Evolutionary conservation across 2,888 invertebrate genomes (phyloP), one percentile per base, ranked within the genome.

Genomic region (Ashinkailepas kermadecensis): DNA sequence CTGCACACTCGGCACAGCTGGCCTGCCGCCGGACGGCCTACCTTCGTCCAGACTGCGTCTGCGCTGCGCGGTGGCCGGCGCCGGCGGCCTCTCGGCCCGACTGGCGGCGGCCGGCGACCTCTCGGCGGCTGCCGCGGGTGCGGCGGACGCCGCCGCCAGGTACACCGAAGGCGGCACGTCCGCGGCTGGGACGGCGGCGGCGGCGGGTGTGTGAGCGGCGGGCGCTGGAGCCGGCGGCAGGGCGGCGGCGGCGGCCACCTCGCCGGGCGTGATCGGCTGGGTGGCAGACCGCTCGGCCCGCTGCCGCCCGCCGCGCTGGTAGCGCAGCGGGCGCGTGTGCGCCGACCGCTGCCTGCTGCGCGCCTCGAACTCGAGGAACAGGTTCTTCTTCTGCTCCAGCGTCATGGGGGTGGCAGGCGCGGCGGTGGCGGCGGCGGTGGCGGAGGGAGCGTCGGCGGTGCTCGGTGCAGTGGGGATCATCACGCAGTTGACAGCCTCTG

Each of bases 341-440:
- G 88, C 88, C 82, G 89, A 87, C 86, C 88, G 87, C 86, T 89
- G 86, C n/a, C 88, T 88, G 0, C 87, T 86, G 82, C 83, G 91
- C 88, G 97, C 97, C 88, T 97, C 96, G 85, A 94, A 80, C 85
- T 97, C 95, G 1, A 94, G 93, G 89, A 96, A 96, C 87, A 94
- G 94, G 85, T 96, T 88, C 83, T 96, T 88, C 87, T 95, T 95
- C 86, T 97, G 92, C 86, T 95, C 93, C 89, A 95, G 96, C 88
- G 97, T 96, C 86, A 95, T 90, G 87, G 96, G 96, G 87, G 95
- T 96, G 86, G 97, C 92, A 89, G 97, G 97, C 88, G 96, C 96
- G 86, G 96, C 95, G 65, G 94, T 90, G 94, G 94, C 86, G 18
- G 83, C 82, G 84, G 93, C 88, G 88, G 94, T 93, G 86, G 93